These are phyloP conservation scores for Pseudois nayaur DNA, from an alignment of 2,113 vertebrate species.

Conservation along the genomic window DNA sequence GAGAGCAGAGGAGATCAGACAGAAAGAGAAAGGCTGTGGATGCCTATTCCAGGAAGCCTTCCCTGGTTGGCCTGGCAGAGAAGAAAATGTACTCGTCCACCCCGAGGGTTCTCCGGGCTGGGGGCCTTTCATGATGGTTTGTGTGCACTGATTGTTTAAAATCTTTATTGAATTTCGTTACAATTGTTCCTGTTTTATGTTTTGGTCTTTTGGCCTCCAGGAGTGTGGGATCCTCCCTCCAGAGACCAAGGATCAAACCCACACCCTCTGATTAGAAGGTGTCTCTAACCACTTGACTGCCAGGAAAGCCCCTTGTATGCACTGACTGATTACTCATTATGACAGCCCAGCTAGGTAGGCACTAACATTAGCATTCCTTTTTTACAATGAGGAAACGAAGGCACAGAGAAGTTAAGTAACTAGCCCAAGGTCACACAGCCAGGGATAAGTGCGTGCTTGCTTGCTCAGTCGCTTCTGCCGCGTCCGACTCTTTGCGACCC, in stretches of 20 bases:
- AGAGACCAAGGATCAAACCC: neutral
- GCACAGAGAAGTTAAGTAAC: neutral
- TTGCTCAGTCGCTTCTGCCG: neutral
- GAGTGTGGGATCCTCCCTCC: neutral
- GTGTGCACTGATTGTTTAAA: neutral
- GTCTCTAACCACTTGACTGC: neutral
- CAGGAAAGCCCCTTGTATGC: neutral
- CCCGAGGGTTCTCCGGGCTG: accelerated
- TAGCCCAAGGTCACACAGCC: neutral
- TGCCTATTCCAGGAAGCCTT: neutral
- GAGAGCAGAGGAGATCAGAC: neutral
- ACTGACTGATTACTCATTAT: accelerated
- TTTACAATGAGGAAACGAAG: neutral
- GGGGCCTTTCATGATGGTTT: accelerated
- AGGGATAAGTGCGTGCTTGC: neutral
- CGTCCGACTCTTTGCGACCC: accelerated
- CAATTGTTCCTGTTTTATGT: neutral
- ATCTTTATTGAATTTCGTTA: neutral
- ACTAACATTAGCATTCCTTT: neutral
- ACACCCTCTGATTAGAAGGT: neutral
- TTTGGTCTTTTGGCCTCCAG: neutral
- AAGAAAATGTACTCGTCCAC: neutral
- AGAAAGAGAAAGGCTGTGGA: neutral
- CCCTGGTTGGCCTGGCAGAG: neutral
- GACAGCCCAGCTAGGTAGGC: no score